Base-by-base conservation (phyloP, 1,140 invertebrate species). In the Bombus waltoni region DNA sequence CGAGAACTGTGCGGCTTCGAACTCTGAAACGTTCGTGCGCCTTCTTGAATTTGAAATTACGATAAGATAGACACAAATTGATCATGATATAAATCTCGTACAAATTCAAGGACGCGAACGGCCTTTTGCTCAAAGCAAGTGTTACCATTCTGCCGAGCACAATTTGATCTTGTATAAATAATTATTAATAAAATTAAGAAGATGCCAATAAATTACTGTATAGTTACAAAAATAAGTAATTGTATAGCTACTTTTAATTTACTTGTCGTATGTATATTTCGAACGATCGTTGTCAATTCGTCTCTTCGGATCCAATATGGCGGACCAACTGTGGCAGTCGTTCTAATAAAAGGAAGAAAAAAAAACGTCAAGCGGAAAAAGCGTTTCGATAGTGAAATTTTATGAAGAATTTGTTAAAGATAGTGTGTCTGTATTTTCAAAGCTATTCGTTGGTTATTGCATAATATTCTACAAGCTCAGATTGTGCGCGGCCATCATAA, bases 121-220 rank as follows among this genome's bases (percentile, higher is more conserved):
- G 68, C 59, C 83, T 76, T 86, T 65, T 88, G 88, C 88, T 89
- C 87, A 85, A 74, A 86, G 87, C 79, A 89, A 86, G 86, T 81
- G 83, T 89, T 89, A 89, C 88, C 88, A 89, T 86, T 78, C 79
- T 62, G 40, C 62, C 83, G 68, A 86, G 78, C 86, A 88, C 88
- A 81, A 86, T 84, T 82, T 81, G 88, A 88, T 74, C 87, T 89
- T 86, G 87, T 74, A 72, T 25, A 76, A 65, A 65, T 35, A 42
- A 78, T 65, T 42, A 40, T 25, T 35, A 11, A 32, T 47, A 13
- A 22, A 62, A 40, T 22, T 65, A 25, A 32, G 5, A 13, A 42
- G 3, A n/a, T 40, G 22, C 4, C 15, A 11, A 42, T 62, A 77
- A 65, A 78, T 38, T 40, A 53, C 35, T 59, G 74, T 42, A 42